Evolutionary conservation across 2,797 vertebrate genomes (phyloP).

Genomic region (Acipenser oxyrinchus): DNA sequence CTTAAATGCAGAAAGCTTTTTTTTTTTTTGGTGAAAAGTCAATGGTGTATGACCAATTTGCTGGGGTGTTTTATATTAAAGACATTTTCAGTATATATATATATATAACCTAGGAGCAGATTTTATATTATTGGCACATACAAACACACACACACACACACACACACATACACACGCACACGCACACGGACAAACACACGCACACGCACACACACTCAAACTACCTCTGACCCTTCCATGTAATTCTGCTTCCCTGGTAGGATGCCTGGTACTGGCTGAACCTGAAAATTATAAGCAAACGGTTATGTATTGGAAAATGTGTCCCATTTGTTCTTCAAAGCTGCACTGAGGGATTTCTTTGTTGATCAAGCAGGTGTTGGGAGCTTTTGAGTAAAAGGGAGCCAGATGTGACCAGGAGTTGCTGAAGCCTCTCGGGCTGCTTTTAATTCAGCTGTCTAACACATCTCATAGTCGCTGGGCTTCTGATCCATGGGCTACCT

Average conservation of each 20-base stretch:
- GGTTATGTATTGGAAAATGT: slow-evolving; percentile 27
- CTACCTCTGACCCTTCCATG: no score
- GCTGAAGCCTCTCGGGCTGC: slow-evolving; percentile 40
- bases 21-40: no score
- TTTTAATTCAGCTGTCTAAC: slow-evolving; percentile 53
- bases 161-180: slow-evolving; percentile 24
- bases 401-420: slow-evolving; percentile 47
- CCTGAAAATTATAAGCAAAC: no score
- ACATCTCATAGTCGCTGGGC: slow-evolving; percentile 52
- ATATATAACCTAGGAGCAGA: no score
- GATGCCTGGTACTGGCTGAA: no score
- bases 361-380: slow-evolving; percentile 44
- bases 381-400: slow-evolving; percentile 49
- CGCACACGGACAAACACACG: slow-evolving; percentile 32
- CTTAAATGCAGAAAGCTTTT: no score
- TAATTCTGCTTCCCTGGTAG: no score
- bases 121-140: no score
- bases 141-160: no score
- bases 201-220: slow-evolving; percentile 2
- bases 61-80: no score
- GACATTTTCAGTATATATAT: no score
- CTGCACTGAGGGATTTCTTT: slow-evolving; percentile 30
- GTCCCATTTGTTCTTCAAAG: slow-evolving; percentile 33
- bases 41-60: no score
- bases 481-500: slow-evolving; percentile 60